These are phyloP conservation scores for Melikaiella ostensackeni DNA, from an alignment of 2,888 invertebrate genomes.

Conservation along the genomic window DNA sequence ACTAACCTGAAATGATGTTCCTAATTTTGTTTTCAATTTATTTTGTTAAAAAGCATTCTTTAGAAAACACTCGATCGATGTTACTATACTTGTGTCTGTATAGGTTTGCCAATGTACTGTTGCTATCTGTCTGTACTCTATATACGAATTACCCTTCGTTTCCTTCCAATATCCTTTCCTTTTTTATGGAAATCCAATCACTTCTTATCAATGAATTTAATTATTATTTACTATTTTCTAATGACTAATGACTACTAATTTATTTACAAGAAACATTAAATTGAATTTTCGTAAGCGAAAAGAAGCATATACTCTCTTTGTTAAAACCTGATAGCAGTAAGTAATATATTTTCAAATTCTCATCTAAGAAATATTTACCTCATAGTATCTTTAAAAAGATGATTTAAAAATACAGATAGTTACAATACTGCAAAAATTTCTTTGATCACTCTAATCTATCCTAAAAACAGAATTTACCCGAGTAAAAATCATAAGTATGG, in stretches of 20 bases:
- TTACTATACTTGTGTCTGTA: slow-evolving; percentile 63
- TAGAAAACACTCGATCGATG: slow-evolving; percentile 60
- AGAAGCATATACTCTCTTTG: neutral
- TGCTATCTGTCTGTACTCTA: slow-evolving; percentile 56
- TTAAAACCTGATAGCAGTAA: neutral
- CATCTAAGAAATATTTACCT: too few species aligned
- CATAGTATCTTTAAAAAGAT: neutral
- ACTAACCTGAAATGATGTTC: slow-evolving; percentile 45
- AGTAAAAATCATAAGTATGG: too few species aligned
- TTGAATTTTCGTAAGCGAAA: neutral
- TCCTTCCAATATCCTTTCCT: neutral
- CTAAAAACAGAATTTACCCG: neutral
- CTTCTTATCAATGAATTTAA: neutral
- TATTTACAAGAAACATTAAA: neutral
- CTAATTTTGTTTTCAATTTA: slow-evolving; percentile 50
- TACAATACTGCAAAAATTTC: neutral
- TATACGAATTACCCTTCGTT: neutral
- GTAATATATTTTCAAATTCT: neutral
- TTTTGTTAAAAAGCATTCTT: slow-evolving; percentile 56
- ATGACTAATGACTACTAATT: neutral
- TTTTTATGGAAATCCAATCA: neutral
- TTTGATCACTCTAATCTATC: too few species aligned
- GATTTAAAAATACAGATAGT: neutral
- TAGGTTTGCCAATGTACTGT: slow-evolving; percentile 64
- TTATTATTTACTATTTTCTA: neutral